A percentile compares a stretch with the other conserved stretches of the same genome.
Evolutionary conservation across 1,140 invertebrate species (phyloP).

Genomic region (Myzus persicae): DNA sequence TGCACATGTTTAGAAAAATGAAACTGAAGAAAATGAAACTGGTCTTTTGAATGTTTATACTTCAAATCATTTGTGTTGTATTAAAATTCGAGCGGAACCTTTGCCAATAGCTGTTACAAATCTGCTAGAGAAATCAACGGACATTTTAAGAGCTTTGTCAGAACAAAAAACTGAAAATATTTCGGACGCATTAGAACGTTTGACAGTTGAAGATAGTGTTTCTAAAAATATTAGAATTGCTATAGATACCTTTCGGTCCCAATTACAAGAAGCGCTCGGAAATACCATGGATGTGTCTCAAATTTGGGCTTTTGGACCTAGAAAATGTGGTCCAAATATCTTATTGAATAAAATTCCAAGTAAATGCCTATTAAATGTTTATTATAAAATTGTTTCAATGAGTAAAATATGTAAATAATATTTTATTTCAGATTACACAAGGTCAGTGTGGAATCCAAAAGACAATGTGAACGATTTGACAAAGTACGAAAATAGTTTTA

Average conservation of each 20-base stretch:
- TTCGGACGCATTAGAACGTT: slow-evolving; percentile 52
- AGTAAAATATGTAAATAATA: background rate
- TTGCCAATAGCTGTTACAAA: slow-evolving; percentile 78
- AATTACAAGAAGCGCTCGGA: slow-evolving; percentile 70
- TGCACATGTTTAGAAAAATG: slow-evolving; percentile 17
- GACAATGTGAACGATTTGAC: slow-evolving; percentile 27
- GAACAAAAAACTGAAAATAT: slow-evolving; percentile 34
- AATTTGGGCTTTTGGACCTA: slow-evolving; percentile 92
- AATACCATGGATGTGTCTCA: slow-evolving; percentile 71
- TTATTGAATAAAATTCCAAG: slow-evolving; percentile 77
- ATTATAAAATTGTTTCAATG: background rate
- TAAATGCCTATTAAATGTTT: slow-evolving; percentile 19
- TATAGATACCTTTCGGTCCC: slow-evolving; percentile 71
- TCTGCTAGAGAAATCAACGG: slow-evolving; percentile 72
- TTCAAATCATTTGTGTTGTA: slow-evolving; percentile 75
- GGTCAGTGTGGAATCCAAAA: slow-evolving; percentile 59
- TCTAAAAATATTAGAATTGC: slow-evolving; percentile 71
- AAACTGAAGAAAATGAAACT: slow-evolving; percentile 64
- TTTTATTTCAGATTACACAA: slow-evolving; percentile 48
- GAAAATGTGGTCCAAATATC: slow-evolving; percentile 88
- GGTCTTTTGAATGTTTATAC: slow-evolving; percentile 71
- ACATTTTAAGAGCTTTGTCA: slow-evolving; percentile 68
- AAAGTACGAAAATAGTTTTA: slow-evolving; percentile 72
- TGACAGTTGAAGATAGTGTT: slow-evolving; percentile 66
- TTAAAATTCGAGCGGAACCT: slow-evolving; percentile 82